Base-by-base conservation (phyloP, 2,797 vertebrate genomes). In the Euphonia xanthogaster region DNA sequence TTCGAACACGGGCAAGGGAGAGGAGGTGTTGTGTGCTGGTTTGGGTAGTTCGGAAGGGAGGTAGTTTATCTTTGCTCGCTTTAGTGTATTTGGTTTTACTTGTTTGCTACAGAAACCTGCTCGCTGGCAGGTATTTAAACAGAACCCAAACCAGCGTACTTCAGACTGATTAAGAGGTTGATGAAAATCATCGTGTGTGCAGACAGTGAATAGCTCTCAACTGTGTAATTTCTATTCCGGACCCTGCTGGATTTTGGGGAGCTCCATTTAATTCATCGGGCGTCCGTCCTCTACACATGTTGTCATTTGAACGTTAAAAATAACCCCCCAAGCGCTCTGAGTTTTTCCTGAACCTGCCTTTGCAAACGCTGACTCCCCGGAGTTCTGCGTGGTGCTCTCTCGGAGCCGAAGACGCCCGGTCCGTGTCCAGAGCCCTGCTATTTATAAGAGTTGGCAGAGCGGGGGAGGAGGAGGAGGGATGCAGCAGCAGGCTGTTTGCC, bases 401-500 rank as follows among this genome's bases (percentile, higher is more conserved):
- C 2, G 6, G 22, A 93, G 85, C 65, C 7, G 11, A 80, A 74
- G 89, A 33, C 1, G 12, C 67, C 51, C 11, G 5, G 53, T 90
- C 78, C 5, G 15, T 75, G 68, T 58, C 91, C 82, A 44, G n/a
- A 91, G 72, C 85, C 42, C 78, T 61, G 87, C 85, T 90, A 54
- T 94, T 94, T 86, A 84, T 94, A 91, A 88, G 87, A 45, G 72
- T 74, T 74, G 82, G 22, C 40, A 65, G 68, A 80, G 61, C 18
- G 6, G 18, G 61, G 94, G 94, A 58, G 71, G 81, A 77, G 79
- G 74, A 93, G 90, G 93, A 95, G 70, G 94, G 81, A 75, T 94
- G 92, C 90, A 91, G 90, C 80, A 82, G 68, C 70, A 80, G 68
- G 57, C 85, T 94, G 87, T 82, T 93, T 82, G 63, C 63, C 37